Base-by-base conservation (phyloP, 2,888 invertebrate species). In the Cerastoderma edule region DNA sequence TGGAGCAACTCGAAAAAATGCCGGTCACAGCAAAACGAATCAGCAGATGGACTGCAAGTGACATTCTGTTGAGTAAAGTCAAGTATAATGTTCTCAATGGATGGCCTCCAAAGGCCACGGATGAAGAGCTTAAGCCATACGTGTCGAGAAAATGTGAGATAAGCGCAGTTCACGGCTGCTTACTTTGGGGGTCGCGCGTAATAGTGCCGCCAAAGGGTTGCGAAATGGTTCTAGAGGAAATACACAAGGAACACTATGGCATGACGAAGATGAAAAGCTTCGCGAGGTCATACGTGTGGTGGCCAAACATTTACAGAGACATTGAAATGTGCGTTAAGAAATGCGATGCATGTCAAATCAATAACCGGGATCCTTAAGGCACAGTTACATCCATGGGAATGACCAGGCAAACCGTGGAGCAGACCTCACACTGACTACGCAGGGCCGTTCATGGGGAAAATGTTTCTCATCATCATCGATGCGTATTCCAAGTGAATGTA, bases 361-460 rank as follows among this genome's bases (percentile, higher is more conserved):
- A 72, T 28, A 48, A 53, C n/a, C 71, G 66, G 6, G 32, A 19
- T 39, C 87, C 85, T n/a, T 27, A 67, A 53, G n/a, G 80, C 85
- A 19, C 80, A 85, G 0, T 33, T 88, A 16, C 85, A 87, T 56
- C 84, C 44, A 35, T 68, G 56, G 57, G 53, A 56, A 68, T 70
- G 28, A 22, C 87, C 84, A 19, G 73, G 57, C 48, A 69, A 64
- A 39, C 75, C 84, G 16, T 87, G 84, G 87, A 67, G 44, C 19
- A 46, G 86, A 13, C 2, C 88, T 13, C 87, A 87, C 48, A 57
- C 85, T 30, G 84, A 87, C 53, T 83, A 83, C 50, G 81, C 83
- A 28, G 79, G 80, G 8, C 82, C 72, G n/a, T 67, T 80, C 30
- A n/a, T 67, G 67, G 76, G 74, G 13, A 66, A 54, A 46, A 77